A percentile compares a stretch with the other conserved stretches of the same genome.
Conservation (phyloP, 2,888 invertebrate genomes). For the Nymphalis polychloros region DNA sequence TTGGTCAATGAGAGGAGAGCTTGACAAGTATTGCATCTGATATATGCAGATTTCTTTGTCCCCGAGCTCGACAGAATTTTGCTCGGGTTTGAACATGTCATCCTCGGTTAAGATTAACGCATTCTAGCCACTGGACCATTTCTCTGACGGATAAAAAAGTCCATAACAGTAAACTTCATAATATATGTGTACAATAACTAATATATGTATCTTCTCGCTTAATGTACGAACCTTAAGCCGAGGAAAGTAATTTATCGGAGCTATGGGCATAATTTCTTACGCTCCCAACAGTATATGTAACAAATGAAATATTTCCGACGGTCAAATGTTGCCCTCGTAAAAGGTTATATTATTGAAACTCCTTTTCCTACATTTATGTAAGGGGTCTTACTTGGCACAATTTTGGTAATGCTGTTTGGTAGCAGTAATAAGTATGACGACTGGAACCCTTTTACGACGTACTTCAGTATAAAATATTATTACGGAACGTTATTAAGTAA, state of each 20-base stretch:
- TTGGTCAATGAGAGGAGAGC: too few relatives aligned
- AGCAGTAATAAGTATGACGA: constrained; percentile 26
- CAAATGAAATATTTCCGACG: constrained; percentile 36
- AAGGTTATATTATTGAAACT: constrained; percentile 46
- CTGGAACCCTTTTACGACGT: constrained; percentile 3
- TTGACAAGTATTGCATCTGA: too few relatives aligned
- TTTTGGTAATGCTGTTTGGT: constrained; percentile 26
- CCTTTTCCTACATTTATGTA: constrained; percentile 34
- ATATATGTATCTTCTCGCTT: not conserved
- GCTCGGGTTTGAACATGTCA: too few relatives aligned
- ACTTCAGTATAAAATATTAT: constrained; percentile 1
- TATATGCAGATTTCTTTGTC: too few relatives aligned
- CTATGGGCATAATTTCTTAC: constrained; percentile 31
- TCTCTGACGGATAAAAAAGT: too few relatives aligned
- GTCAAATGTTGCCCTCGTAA: constrained; percentile 43
- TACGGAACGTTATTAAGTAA: constrained; percentile 5
- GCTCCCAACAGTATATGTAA: constrained; percentile 25
- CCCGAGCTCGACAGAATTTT: too few relatives aligned
- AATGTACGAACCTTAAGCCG: constrained; percentile 12
- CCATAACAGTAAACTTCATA: too few relatives aligned
- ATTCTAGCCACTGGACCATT: too few relatives aligned
- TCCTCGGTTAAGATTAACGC: too few relatives aligned
- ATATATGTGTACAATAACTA: too few relatives aligned
- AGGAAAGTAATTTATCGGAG: constrained; percentile 29
- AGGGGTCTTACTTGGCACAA: constrained; percentile 29